Conservation (phyloP, 2,113 vertebrate genomes). For the Ranitomeya imitator region DNA sequence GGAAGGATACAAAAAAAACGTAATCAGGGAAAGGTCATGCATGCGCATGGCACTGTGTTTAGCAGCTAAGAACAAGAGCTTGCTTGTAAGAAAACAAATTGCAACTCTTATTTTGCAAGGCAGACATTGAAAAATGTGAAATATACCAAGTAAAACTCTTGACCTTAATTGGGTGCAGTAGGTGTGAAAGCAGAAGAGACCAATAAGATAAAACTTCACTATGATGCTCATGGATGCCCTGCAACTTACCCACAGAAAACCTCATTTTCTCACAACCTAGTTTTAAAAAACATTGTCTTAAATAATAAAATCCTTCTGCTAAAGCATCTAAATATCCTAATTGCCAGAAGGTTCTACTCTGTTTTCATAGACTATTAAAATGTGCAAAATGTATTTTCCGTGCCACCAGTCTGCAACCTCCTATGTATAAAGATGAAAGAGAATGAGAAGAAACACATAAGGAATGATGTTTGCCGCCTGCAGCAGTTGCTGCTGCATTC, state of each 20-base stretch:
- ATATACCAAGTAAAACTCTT: no score
- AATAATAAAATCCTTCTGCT: background rate
- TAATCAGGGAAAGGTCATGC: no score
- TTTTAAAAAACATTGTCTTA: background rate
- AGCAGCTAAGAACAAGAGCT: no score
- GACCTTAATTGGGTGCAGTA: no score
- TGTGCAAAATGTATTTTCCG: background rate
- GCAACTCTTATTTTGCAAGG: no score
- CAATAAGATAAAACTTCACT: no score
- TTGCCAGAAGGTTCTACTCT: constrained; percentile 1
- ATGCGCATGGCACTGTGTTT: no score
- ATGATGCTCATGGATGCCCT: background rate
- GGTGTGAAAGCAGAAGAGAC: no score
- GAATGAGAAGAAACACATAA: background rate
- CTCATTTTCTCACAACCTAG: background rate
- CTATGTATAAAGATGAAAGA: constrained; percentile 17
- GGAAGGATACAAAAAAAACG: no score
- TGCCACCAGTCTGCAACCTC: background rate
- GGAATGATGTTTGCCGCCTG: constrained; percentile 8
- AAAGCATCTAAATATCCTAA: background rate
- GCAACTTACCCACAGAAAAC: background rate
- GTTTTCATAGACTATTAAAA: background rate
- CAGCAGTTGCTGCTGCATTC: constrained; percentile 16
- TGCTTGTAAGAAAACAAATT: no score
- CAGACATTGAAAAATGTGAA: no score